phyloP scores from a whole-genome alignment of 1,140 invertebrate species.

The Tetragonula clypearis region DNA sequence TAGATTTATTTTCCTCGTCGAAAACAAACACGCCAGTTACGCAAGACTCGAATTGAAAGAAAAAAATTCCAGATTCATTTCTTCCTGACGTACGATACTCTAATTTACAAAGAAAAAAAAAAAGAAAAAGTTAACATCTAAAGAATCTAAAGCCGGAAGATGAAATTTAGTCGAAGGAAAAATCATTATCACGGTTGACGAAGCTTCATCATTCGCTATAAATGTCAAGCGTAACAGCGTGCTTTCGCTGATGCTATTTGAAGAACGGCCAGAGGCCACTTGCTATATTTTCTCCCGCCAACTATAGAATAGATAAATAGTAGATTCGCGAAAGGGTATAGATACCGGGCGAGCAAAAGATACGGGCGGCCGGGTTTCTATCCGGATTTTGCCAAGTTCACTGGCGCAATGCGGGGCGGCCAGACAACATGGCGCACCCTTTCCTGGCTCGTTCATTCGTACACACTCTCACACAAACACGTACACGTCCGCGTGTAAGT shows the following conservation, averaged over 20 bases:
- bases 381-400: slow-evolving; percentile 76
- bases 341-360: slow-evolving; percentile 19
- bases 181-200: too few relatives aligned
- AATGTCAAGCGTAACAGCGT: too few relatives aligned
- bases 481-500: not conserved
- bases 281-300: not conserved
- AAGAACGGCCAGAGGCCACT: not conserved
- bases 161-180: too few relatives aligned
- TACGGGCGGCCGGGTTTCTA: slow-evolving; percentile 56
- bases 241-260: not conserved
- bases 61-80: too few relatives aligned
- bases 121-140: too few relatives aligned
- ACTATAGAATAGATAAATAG: not conserved
- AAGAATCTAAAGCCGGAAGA: too few relatives aligned
- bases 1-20: too few relatives aligned
- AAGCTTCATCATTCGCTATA: too few relatives aligned
- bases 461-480: not conserved
- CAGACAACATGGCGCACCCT: slow-evolving; percentile 78
- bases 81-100: too few relatives aligned
- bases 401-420: slow-evolving; percentile 79
- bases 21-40: too few relatives aligned
- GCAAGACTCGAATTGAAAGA: too few relatives aligned
- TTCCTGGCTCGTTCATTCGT: slow-evolving; percentile 31
- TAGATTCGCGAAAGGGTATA: slow-evolving; percentile 7
- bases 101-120: too few relatives aligned